Conservation (phyloP, 92 coral and sea anemone genomes). For the Porites cylindrica region DNA sequence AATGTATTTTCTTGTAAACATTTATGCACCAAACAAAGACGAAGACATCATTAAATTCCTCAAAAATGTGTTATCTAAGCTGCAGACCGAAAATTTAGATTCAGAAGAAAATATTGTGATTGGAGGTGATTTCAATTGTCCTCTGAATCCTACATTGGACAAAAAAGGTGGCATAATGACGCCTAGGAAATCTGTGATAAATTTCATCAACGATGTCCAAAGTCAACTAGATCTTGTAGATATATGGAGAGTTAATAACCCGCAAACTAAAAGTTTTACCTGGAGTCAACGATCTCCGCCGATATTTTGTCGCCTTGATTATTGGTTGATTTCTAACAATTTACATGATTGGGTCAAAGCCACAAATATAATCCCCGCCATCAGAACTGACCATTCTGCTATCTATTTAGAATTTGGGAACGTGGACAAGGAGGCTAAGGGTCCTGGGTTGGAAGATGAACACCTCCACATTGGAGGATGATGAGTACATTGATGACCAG, state of each 20-base stretch:
- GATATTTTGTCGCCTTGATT: no score
- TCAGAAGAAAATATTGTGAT: not conserved
- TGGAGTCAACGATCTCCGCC: no score
- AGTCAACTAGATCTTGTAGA: not conserved
- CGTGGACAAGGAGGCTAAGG: no score
- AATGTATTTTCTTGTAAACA: not conserved
- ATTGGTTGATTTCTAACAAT: no score
- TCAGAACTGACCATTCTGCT: no score
- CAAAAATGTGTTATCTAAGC: not conserved
- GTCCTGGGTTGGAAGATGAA: not conserved
- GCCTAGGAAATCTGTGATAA: slow-evolving; percentile 29
- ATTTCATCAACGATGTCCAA: slow-evolving; percentile 15
- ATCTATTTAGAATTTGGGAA: no score
- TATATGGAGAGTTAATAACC: not conserved
- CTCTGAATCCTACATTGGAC: slow-evolving; percentile 10
- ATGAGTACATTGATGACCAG: slow-evolving; percentile 1
- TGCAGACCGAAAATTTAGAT: not conserved
- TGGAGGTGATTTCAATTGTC: no score
- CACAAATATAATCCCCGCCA: no score
- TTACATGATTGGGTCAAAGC: no score
- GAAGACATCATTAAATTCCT: slow-evolving; percentile 7
- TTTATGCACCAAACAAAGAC: slow-evolving; percentile 49
- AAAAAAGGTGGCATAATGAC: slow-evolving; percentile 35
- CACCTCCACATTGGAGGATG: not conserved
- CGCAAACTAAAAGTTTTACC: no score